Percentiles rank a stretch among this genome's conserved stretches.
phyloP scores from a whole-genome alignment of 2,888 invertebrate genomes.

The Eulithis testata region DNA sequence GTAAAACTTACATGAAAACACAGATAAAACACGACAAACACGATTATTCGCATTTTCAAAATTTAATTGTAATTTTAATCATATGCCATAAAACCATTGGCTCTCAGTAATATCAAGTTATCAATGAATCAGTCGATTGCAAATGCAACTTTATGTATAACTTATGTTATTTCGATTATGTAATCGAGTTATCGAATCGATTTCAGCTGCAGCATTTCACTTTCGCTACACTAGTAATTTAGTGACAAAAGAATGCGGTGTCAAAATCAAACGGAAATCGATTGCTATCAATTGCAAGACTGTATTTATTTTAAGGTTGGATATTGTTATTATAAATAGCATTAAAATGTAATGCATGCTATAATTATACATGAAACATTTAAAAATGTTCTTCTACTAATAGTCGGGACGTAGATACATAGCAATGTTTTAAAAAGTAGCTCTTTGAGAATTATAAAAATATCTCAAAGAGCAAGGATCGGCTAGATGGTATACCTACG shows the following conservation, averaged over 20 bases:
- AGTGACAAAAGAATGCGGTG: constrained; percentile 14
- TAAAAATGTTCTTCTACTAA: too few species aligned
- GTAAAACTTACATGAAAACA: constrained; percentile 28
- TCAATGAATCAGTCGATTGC: constrained; percentile 47
- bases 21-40: constrained; percentile 28
- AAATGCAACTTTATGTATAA: constrained; percentile 52
- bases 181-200: constrained; percentile 42
- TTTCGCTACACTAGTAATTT: constrained; percentile 34
- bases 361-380: too few species aligned
- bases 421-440: too few species aligned
- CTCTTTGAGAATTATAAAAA: not conserved
- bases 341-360: too few species aligned
- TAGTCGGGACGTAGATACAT: too few species aligned
- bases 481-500: not conserved
- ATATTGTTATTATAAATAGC: too few species aligned
- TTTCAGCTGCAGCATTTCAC: constrained; percentile 35
- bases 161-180: constrained; percentile 48
- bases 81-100: constrained; percentile 40
- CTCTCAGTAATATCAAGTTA: constrained; percentile 41
- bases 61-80: constrained; percentile 32
- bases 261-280: constrained; percentile 23
- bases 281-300: constrained; percentile 20
- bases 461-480: not conserved
- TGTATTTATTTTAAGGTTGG: not conserved
- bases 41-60: constrained; percentile 39